phyloP scores from a whole-genome alignment of 2,888 invertebrate species.

The Trissolcus japonicus region DNA sequence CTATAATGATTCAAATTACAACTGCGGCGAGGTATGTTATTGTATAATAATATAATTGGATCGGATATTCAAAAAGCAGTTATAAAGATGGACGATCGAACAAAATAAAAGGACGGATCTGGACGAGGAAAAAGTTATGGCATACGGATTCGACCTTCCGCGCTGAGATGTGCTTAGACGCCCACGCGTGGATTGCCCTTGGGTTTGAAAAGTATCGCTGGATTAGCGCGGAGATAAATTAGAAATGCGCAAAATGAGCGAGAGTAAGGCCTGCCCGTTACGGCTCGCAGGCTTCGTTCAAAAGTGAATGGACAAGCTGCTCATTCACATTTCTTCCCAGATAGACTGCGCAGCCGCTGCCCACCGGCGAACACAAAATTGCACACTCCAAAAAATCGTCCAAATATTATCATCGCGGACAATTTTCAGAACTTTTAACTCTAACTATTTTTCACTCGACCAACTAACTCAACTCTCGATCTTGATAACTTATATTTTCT shows the following conservation, averaged over 20 bases:
- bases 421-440: no score
- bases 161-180: conserved; percentile 34
- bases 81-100: no score
- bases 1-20: no score
- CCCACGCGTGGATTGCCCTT: conserved; percentile 49
- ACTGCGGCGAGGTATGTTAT: no score
- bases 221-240: conserved; percentile 52
- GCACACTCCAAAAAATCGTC: no score
- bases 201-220: conserved; percentile 50
- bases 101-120: no score
- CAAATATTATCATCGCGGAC: no score
- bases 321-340: conserved; percentile 74
- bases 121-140: not conserved
- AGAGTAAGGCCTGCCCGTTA: conserved; percentile 59
- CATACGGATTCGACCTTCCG: conserved; percentile 34
- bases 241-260: conserved; percentile 54
- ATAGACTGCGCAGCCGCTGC: conserved; percentile 61
- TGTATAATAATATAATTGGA: no score
- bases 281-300: conserved; percentile 64
- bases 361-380: conserved; percentile 33
- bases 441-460: no score
- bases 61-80: no score
- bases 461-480: no score
- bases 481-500: no score
- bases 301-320: conserved; percentile 74